phyloP scores from a whole-genome alignment of 2,888 invertebrate species.

The Nomada goodeniana region DNA sequence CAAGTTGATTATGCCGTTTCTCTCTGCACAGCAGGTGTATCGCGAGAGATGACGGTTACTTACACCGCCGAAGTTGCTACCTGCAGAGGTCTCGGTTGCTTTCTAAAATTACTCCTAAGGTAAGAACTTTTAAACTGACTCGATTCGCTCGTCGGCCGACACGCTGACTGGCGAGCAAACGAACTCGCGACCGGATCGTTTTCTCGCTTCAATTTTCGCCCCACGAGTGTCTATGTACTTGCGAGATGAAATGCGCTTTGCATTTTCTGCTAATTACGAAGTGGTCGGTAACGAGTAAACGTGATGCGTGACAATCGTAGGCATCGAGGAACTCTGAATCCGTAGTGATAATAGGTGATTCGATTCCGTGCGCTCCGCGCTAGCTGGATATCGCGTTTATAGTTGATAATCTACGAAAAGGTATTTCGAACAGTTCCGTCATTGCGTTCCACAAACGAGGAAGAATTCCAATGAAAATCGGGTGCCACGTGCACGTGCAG shows the following conservation, averaged over 20 bases:
- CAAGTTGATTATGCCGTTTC: slow-evolving; percentile 29
- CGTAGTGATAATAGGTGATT: not conserved
- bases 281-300: not conserved
- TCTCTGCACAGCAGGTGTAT: slow-evolving; percentile 20
- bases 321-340: not conserved
- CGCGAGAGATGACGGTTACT: slow-evolving; percentile 90
- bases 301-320: too few species aligned
- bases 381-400: not conserved
- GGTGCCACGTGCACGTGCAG: slow-evolving; percentile 15
- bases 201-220: too few species aligned
- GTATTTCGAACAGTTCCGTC: slow-evolving; percentile 5
- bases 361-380: not conserved
- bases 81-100: slow-evolving; percentile 94
- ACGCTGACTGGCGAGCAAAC: not conserved
- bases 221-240: too few species aligned
- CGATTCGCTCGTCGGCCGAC: not conserved
- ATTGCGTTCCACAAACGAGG: slow-evolving; percentile 1
- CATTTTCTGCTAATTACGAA: too few species aligned
- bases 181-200: not conserved
- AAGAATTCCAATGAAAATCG: slow-evolving; percentile 18
- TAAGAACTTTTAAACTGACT: slow-evolving; percentile 79
- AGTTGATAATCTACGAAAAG: not conserved
- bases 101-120: slow-evolving; percentile 93
- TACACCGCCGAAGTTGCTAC: slow-evolving; percentile 95
- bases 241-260: too few species aligned